Percentiles rank a stretch among this genome's conserved stretches.
phyloP scores from a whole-genome alignment of 37 sponge, comb jelly and placozoan species.

The Agelas oroides region DNA sequence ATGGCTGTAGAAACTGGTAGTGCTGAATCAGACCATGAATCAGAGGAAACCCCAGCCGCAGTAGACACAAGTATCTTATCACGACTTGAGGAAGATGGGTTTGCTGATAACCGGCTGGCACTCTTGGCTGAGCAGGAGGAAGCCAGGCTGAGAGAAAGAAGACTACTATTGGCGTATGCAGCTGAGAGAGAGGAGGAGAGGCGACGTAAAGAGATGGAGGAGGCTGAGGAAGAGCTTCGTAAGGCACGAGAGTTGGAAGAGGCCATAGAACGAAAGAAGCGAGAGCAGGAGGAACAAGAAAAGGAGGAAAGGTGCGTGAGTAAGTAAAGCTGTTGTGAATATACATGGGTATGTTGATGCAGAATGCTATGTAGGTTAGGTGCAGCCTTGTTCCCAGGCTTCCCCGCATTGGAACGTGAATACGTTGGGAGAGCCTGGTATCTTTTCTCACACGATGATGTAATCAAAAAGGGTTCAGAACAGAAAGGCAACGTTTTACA shows the following conservation, averaged over 20 bases:
- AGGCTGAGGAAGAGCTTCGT: background rate
- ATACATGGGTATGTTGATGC: too few species aligned
- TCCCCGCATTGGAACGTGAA: too few species aligned
- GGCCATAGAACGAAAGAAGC: background rate
- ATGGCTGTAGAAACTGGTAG: background rate
- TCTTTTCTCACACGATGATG: too few species aligned
- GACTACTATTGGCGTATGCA: background rate
- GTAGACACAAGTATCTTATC: background rate
- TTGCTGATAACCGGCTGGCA: background rate
- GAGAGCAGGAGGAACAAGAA: constrained; percentile 6
- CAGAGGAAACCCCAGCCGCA: background rate
- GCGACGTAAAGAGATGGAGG: background rate
- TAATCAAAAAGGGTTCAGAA: too few species aligned
- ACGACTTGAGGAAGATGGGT: background rate
- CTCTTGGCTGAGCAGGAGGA: background rate
- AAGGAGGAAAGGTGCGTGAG: background rate
- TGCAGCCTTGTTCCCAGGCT: too few species aligned
- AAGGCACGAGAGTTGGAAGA: constrained; percentile 1
- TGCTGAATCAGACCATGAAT: background rate
- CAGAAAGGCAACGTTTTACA: too few species aligned
- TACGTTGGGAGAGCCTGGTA: too few species aligned
- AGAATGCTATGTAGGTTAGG: background rate
- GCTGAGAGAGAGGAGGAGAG: background rate
- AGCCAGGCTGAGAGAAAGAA: background rate
- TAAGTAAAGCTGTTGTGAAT: too few species aligned